Conservation (phyloP, 2,888 invertebrate genomes). For the Pyrgus malvae region DNA sequence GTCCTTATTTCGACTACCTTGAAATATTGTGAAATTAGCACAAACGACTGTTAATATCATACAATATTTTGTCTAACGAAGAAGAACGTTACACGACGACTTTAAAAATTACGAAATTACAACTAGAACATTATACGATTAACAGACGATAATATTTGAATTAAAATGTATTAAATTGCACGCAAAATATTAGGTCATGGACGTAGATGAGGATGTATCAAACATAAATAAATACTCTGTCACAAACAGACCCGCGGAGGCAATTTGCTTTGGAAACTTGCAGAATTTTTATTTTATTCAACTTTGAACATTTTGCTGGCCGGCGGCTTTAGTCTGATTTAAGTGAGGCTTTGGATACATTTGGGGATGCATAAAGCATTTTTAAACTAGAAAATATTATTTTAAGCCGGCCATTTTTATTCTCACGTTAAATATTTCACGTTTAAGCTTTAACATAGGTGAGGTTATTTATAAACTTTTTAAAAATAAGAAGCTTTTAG, state of each 20-base stretch:
- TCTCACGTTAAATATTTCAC: constrained; percentile 9
- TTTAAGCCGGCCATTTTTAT: constrained; percentile 22
- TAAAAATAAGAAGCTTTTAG: no score
- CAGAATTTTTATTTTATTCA: constrained; percentile 35
- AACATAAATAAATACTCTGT: constrained; percentile 42
- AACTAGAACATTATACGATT: background rate
- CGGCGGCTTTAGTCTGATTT: constrained; percentile 30
- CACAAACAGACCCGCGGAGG: constrained; percentile 34
- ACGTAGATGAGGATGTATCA: constrained; percentile 29
- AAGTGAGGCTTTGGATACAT: constrained; percentile 27
- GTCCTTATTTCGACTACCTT: constrained; percentile 1
- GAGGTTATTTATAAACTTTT: no score
- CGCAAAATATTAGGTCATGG: constrained; percentile 15
- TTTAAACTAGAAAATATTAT: constrained; percentile 28
- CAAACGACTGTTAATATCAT: background rate
- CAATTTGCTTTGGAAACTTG: constrained; percentile 35
- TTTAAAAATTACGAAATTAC: no score
- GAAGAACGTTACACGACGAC: no score
- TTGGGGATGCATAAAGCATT: constrained; percentile 24
- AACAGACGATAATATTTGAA: background rate
- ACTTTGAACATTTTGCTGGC: constrained; percentile 33
- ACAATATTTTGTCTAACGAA: background rate
- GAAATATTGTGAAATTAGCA: constrained; percentile 6
- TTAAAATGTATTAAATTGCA: constrained; percentile 1
- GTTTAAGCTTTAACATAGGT: constrained; percentile 41